Conservation (phyloP, 2,888 invertebrate species). For the Anagyrus pseudococci region DNA sequence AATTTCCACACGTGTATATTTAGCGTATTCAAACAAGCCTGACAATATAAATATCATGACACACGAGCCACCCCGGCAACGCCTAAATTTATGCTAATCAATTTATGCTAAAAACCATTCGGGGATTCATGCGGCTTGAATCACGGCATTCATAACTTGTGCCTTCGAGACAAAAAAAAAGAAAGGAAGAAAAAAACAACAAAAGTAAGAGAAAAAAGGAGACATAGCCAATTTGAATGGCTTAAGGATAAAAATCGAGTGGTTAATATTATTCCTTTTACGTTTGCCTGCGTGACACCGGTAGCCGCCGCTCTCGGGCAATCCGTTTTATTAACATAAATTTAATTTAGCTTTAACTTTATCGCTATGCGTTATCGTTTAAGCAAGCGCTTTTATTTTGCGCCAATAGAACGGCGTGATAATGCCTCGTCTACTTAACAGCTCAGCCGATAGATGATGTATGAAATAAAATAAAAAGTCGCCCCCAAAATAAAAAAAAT, state of each 20-base stretch:
- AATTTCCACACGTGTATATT: too few species aligned
- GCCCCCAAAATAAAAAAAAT: neutral
- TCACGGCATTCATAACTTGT: neutral
- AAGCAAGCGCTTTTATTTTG: too few species aligned
- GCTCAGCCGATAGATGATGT: neutral
- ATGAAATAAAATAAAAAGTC: neutral
- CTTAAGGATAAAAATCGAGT: neutral
- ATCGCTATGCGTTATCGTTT: too few species aligned
- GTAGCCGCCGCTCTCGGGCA: too few species aligned
- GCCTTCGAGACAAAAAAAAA: neutral
- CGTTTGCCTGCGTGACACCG: neutral
- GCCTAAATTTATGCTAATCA: constrained; percentile 28
- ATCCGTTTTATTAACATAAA: too few species aligned
- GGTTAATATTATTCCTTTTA: neutral
- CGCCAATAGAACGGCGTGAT: too few species aligned
- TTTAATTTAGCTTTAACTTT: too few species aligned
- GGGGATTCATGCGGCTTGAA: neutral
- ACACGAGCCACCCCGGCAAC: constrained; percentile 3
- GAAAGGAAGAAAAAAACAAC: neutral
- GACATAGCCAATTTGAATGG: neutral
- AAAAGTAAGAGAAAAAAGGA: neutral
- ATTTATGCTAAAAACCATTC: constrained; percentile 13
- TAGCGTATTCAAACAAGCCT: too few species aligned
- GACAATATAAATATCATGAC: constrained; percentile 2
- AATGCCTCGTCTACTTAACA: neutral